Evolutionary conservation across 2,888 invertebrate genomes (phyloP).

Genomic region (Oxystoma pomonae): DNA sequence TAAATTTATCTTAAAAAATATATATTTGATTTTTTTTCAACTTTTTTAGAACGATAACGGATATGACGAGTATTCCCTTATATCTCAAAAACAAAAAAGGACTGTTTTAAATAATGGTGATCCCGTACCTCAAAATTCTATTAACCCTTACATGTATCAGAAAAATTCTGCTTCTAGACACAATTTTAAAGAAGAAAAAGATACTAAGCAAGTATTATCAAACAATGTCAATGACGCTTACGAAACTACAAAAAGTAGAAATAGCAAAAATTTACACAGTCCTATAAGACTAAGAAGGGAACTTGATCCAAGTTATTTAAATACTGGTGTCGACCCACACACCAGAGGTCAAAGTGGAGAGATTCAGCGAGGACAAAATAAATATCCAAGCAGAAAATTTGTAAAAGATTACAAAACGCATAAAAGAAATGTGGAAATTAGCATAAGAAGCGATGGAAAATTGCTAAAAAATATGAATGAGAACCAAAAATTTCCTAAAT

Average conservation of each 20-base stretch:
- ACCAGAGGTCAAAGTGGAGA: no score
- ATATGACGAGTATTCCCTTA: background rate
- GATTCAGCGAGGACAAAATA: background rate
- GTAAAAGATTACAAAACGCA: slow-evolving; percentile 7
- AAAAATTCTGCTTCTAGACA: background rate
- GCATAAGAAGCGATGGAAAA: slow-evolving; percentile 30
- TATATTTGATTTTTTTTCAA: no score
- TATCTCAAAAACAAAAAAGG: background rate
- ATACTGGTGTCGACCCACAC: background rate
- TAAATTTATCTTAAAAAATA: no score
- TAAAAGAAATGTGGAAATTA: slow-evolving; percentile 21
- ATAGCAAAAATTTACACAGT: slow-evolving; percentile 22
- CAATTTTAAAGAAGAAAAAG: slow-evolving; percentile 12
- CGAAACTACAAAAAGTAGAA: no score
- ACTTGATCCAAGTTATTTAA: slow-evolving; percentile 14
- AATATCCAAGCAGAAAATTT: no score
- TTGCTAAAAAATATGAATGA: slow-evolving; percentile 29
- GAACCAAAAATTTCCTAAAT: slow-evolving; percentile 26
- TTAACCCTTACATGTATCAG: slow-evolving; percentile 29
- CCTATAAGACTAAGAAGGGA: slow-evolving; percentile 25
- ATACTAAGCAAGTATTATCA: background rate
- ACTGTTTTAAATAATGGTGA: slow-evolving; percentile 2
- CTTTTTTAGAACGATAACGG: background rate
- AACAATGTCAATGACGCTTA: no score
- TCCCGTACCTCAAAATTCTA: slow-evolving; percentile 26